Evolutionary conservation across 2,888 invertebrate genomes (phyloP).

Genomic region (Drosophila picticornis): DNA sequence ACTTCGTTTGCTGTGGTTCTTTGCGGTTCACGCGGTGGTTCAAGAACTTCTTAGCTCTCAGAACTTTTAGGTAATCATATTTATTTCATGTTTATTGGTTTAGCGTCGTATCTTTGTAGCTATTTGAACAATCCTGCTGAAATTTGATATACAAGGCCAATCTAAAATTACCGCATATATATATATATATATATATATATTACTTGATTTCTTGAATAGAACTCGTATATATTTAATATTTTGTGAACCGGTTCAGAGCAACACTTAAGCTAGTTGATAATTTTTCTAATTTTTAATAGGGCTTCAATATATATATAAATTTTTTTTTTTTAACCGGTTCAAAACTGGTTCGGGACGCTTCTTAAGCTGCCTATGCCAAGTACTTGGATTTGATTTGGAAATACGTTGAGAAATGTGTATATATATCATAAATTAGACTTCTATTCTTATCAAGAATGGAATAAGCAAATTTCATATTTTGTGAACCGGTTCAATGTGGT

Average conservation of each 20-base stretch:
- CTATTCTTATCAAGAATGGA: not conserved
- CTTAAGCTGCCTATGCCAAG: not conserved
- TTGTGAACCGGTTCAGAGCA: not conserved
- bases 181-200: too few relatives aligned
- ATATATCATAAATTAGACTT: not conserved
- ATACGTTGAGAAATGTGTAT: not conserved
- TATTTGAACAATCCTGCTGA: not conserved
- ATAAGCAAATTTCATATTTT: not conserved
- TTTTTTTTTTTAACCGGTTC: not conserved
- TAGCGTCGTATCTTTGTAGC: not conserved
- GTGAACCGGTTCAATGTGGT: slow-evolving; percentile 9
- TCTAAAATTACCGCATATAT: not conserved
- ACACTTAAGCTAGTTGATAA: too few relatives aligned
- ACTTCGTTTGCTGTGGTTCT: not conserved
- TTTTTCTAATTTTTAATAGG: too few relatives aligned
- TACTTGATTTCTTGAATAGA: not conserved
- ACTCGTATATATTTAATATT: not conserved
- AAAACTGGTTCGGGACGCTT: not conserved
- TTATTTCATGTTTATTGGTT: not conserved
- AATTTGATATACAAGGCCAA: not conserved
- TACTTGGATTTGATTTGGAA: not conserved
- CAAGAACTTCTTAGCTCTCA: not conserved
- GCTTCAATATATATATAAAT: not conserved
- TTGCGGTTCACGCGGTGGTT: slow-evolving; percentile 7
- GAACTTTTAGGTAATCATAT: not conserved